Base-by-base conservation (phyloP, 2,797 vertebrate species). In the Rhynchotus rufescens region DNA sequence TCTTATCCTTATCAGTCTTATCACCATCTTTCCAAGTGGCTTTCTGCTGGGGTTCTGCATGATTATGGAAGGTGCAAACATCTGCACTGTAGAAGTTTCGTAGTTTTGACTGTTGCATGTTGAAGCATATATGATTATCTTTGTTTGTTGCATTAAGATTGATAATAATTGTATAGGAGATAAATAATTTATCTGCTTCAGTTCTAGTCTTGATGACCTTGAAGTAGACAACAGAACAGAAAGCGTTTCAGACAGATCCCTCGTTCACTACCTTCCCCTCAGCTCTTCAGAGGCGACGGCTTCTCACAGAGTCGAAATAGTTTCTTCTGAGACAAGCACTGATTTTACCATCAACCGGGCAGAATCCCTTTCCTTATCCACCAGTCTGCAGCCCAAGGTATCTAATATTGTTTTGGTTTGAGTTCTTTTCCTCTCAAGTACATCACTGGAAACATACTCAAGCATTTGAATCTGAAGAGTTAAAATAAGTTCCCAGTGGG, bases 141-240 rank as follows among this genome's bases (percentile, higher is more conserved):
- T 82, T 68, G 6, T 20, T 64, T 73, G 15, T 65, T 71, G 34
- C 42, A 36, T 62, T 75, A 44, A 77, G 20, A 11, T 69, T 85
- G 40, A 84, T 25, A 32, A 59, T 44, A 15, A 62, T 82, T 42
- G 4, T 8, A 10, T 54, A 19, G 9, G 45, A 62, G 34, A 56
- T 88, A 84, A 85, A 57, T 49, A 45, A 64, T 90, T 80, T 87
- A 14, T 94, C 21, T 94, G 23, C 62, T 85, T 86, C 81, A 98
- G 98, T 93, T 98, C 98, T 44, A 99, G 98, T 91, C 98, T 99
- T 0, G 99, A 99, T 90, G 98, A 98, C 91, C 96, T 99, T 96
- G 99, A 99, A 87, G 96, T 98, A 17, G 98, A 99, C 89, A 98
- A 97, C 2, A 98, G 98, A 90, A 98, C 97, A 28, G 97, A 97